Evolutionary conservation across 1,140 invertebrate species (phyloP), one percentile per base, ranked within the genome.

Genomic region (Panonychus citri): DNA sequence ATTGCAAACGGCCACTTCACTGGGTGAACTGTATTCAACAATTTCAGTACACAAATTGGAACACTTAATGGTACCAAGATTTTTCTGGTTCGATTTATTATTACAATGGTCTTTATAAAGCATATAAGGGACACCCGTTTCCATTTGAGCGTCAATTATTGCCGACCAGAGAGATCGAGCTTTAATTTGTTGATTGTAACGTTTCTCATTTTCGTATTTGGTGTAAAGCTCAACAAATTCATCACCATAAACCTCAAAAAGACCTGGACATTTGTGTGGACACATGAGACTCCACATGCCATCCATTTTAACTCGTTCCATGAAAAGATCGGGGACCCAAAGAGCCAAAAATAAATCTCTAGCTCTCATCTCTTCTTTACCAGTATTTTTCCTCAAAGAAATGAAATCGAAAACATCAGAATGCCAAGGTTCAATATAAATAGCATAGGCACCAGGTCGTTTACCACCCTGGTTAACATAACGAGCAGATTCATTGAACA

Each of bases 351-450:
- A 98, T n/a, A 99, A 71, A 70, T 98, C 94, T 58, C 93, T 75
- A 0, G 91, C 93, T 56, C 90, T 73, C 28, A 81, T 70, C 70
- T 96, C 89, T 69, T 96, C 93, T 65, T 85, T 85, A 37, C 88
- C 89, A 50, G 83, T 90, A 68, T 97, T 96, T 65, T 93, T 95
- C 61, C 82, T 86, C 34, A 95, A 71, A 66, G 94, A 84, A 46
- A 96, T 69, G 71, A 95, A 97, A 57, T 93, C 87, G 69, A 94
- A 93, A 52, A 99, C 76, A 70, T 98, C 93, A 0, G 89, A 80
- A 73, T 99, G 95, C 95, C 95, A 99, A 3, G 95, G 94, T 69
- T 99, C 95, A 24, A 99, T 66, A 66, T 98, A 99, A 57, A 99
- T 82, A 17, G 94, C 90, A 76, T 96, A 95, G n/a, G 93, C 90